Conservation (phyloP, 2,797 vertebrate species). For the Sandelia bainsii region DNA sequence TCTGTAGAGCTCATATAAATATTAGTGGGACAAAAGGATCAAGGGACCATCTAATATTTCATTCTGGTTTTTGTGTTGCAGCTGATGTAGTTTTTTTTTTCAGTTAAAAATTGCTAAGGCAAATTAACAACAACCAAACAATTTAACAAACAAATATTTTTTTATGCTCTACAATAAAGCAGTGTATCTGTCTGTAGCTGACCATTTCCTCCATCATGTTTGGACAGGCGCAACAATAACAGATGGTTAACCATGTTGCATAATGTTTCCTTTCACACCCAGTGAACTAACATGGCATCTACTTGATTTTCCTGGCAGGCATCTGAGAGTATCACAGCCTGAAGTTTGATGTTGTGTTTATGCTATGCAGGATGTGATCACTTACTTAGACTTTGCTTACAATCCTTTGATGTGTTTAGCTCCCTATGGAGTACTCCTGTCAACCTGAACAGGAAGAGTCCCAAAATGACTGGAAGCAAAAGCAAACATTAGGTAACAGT, state of each 20-base stretch:
- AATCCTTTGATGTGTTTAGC: neutral
- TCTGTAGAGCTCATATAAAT: conserved; percentile 13
- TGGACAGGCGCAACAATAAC: conserved; percentile 44
- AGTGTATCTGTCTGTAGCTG: neutral
- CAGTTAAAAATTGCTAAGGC: neutral
- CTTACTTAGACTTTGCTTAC: neutral
- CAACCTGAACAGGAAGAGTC: no score
- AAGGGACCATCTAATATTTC: neutral
- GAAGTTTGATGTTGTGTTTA: conserved; percentile 17
- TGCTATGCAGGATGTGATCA: neutral
- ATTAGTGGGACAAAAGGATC: conserved; percentile 2
- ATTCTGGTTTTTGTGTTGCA: neutral
- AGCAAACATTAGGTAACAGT: neutral
- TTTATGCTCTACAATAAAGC: neutral
- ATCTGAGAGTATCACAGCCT: conserved; percentile 27
- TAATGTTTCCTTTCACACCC: conserved; percentile 59
- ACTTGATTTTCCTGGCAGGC: conserved; percentile 55
- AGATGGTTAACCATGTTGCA: conserved; percentile 66
- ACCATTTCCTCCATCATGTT: conserved; percentile 37
- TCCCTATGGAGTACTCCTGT: neutral
- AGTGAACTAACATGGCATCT: conserved; percentile 57
- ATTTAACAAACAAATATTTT: neutral
- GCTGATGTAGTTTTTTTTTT: neutral
- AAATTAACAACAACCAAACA: neutral
- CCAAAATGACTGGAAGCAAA: neutral